Percentiles rank a stretch among this genome's conserved stretches.
Evolutionary conservation across 2,888 invertebrate species (phyloP).

Genomic region (Cerastis leucographa): DNA sequence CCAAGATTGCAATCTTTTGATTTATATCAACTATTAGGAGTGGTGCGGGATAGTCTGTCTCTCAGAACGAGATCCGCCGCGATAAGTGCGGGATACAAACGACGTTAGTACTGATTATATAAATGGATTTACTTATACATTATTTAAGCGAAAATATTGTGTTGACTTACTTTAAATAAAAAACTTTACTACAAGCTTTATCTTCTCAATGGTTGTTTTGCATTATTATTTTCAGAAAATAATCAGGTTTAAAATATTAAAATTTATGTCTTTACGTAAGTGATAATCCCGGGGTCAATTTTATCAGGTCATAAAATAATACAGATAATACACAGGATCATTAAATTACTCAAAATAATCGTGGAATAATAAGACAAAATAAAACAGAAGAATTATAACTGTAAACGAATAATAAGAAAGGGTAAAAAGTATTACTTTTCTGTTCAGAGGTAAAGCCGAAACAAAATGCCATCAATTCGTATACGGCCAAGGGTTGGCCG

Average conservation of each 20-base stretch:
- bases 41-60: conserved; percentile 88
- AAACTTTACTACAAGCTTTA: conserved; percentile 27
- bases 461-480: conserved; percentile 66
- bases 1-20: conserved; percentile 91
- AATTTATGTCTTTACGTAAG: conserved; percentile 3
- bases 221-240: conserved; percentile 30
- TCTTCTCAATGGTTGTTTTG: conserved; percentile 9
- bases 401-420: conserved; percentile 38
- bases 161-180: conserved; percentile 27
- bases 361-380: conserved; percentile 3
- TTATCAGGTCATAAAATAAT: conserved; percentile 26
- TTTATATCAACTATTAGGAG: conserved; percentile 91
- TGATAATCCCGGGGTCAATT: conserved; percentile 29
- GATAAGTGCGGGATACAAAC: conserved; percentile 87
- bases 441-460: conserved; percentile 52
- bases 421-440: conserved; percentile 34
- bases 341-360: conserved; percentile 23
- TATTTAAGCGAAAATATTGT: conserved; percentile 59
- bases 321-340: conserved; percentile 10
- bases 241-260: conserved; percentile 18
- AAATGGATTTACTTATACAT: conserved; percentile 83
- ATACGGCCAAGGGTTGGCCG: conserved; percentile 63
- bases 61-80: conserved; percentile 83
- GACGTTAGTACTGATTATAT: conserved; percentile 87
- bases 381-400: conserved; percentile 33